These are phyloP conservation scores for Pachyrhynchus sulphureomaculatus DNA, from an alignment of 1,140 invertebrate genomes.

Conservation along the genomic window DNA sequence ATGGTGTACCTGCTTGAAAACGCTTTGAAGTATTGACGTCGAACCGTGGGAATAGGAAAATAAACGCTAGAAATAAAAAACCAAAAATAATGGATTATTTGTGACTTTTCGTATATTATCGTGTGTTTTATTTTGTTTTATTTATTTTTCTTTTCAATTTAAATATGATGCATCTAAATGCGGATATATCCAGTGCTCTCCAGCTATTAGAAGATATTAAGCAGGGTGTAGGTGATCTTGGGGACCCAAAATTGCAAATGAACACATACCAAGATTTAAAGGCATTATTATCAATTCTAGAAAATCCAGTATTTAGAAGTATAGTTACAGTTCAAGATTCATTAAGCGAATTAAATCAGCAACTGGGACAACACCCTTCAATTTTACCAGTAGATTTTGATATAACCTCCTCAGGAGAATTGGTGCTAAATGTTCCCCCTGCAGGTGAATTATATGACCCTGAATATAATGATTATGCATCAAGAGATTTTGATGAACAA, in stretches of 20 bases:
- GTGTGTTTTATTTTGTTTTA: too few relatives aligned
- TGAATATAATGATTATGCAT: slow-evolving; percentile 44
- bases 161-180: slow-evolving; percentile 49
- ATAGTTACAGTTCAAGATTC: slow-evolving; percentile 92
- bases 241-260: slow-evolving; percentile 70
- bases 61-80: too few relatives aligned
- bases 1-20: too few relatives aligned
- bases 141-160: too few relatives aligned
- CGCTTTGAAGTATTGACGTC: too few relatives aligned
- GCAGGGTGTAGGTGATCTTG: slow-evolving; percentile 68
- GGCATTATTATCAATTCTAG: slow-evolving; percentile 81
- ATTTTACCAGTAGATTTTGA: slow-evolving; percentile 91
- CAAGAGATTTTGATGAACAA: slow-evolving; percentile 58
- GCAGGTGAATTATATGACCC: slow-evolving; percentile 55
- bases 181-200: slow-evolving; percentile 71
- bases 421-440: slow-evolving; percentile 61
- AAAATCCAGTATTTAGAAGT: slow-evolving; percentile 89
- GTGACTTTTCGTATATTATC: too few relatives aligned
- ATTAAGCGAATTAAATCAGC: slow-evolving; percentile 74
- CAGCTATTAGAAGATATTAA: slow-evolving; percentile 79
- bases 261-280: slow-evolving; percentile 82
- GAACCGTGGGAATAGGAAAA: too few relatives aligned
- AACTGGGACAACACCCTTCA: slow-evolving; percentile 84
- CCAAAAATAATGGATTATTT: too few relatives aligned
- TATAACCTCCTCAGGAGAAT: slow-evolving; percentile 72